phyloP scores from a whole-genome alignment of 2,888 invertebrate genomes.

The Lymantria dispar region DNA sequence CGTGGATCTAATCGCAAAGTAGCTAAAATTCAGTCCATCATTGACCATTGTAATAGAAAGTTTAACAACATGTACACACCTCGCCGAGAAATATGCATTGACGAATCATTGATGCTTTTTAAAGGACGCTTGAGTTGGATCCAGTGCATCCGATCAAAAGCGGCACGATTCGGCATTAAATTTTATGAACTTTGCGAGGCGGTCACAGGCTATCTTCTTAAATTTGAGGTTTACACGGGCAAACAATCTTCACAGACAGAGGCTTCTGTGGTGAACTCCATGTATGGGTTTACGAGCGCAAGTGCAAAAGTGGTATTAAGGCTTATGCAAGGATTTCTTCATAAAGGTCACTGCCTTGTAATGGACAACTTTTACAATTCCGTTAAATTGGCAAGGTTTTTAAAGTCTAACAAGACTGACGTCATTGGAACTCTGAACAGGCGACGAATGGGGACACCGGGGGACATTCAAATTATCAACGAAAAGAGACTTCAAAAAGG shows the following conservation, averaged over 20 bases:
- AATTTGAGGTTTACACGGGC: background rate
- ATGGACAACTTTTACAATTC: constrained; percentile 10
- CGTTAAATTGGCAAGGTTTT: constrained; percentile 5
- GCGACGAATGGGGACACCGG: background rate
- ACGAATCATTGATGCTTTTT: constrained; percentile 21
- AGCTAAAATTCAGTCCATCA: constrained; percentile 3
- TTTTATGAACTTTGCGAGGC: constrained; percentile 19
- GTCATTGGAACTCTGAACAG: constrained; percentile 6
- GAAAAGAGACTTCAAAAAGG: background rate
- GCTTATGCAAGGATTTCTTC: constrained; percentile 2
- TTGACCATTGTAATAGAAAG: constrained; percentile 11
- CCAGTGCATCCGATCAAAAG: constrained; percentile 20
- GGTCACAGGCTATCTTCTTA: constrained; percentile 7
- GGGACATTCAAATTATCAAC: constrained; percentile 1
- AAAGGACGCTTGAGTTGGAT: constrained; percentile 22
- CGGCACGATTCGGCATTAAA: constrained; percentile 21
- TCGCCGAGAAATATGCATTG: constrained; percentile 6
- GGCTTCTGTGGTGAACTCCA: background rate
- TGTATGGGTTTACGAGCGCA: constrained; percentile 1
- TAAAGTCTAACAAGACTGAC: background rate
- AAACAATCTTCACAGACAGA: background rate
- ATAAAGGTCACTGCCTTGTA: constrained; percentile 4
- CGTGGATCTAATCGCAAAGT: background rate
- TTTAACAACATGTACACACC: constrained; percentile 1
- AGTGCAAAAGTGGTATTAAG: constrained; percentile 3